Conservation (phyloP, 1,140 invertebrate species). For the Eulimnadia texana region DNA sequence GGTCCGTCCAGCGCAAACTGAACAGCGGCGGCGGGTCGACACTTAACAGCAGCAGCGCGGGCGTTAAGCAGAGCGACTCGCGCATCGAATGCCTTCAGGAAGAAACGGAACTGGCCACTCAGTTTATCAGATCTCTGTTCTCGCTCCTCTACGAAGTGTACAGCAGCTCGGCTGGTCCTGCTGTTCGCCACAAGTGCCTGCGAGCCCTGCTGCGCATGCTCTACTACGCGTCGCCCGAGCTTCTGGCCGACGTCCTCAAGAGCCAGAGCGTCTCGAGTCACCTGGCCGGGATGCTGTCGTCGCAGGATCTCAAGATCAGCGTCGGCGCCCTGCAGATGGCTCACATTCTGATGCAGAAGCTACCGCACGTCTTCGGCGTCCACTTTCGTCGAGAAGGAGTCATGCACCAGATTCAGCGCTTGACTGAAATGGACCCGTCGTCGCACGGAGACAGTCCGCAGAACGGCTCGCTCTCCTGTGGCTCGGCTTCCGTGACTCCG, state of each 20-base stretch:
- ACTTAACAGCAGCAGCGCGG: not conserved
- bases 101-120: slow-evolving; percentile 51
- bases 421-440: slow-evolving; percentile 51
- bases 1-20: slow-evolving; percentile 66
- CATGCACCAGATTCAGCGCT: slow-evolving; percentile 71
- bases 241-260: slow-evolving; percentile 73
- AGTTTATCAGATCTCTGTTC: slow-evolving; percentile 77
- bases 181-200: slow-evolving; percentile 88
- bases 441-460: slow-evolving; percentile 27
- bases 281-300: slow-evolving; percentile 94
- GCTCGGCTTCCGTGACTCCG: not conserved
- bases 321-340: slow-evolving; percentile 94
- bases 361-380: slow-evolving; percentile 83
- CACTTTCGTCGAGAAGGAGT: slow-evolving; percentile 90
- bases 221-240: slow-evolving; percentile 74
- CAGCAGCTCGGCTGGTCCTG: slow-evolving; percentile 91
- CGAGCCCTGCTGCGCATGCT: slow-evolving; percentile 90
- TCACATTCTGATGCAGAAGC: slow-evolving; percentile 87
- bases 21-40: slow-evolving; percentile 15
- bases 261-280: slow-evolving; percentile 91
- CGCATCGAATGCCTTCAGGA: slow-evolving; percentile 47
- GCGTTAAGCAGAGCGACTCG: slow-evolving; percentile 34
- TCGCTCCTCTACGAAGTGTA: slow-evolving; percentile 90
- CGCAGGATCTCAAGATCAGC: slow-evolving; percentile 84
- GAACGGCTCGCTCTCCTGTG: not conserved